Evolutionary conservation across 2,797 vertebrate species (phyloP).

Genomic region (Gymnothorax reevesii): DNA sequence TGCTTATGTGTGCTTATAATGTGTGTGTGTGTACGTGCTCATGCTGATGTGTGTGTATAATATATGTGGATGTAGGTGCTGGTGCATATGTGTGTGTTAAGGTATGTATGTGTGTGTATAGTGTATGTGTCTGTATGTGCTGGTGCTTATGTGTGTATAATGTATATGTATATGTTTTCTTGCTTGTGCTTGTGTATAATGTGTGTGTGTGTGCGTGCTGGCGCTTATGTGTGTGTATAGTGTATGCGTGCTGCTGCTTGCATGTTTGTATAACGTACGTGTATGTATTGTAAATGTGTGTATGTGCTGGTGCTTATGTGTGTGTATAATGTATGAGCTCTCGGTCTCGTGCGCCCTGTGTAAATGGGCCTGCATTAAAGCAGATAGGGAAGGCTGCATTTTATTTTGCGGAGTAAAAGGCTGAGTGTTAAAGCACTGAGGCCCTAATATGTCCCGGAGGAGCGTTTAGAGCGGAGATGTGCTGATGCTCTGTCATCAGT

Average conservation of each 20-base stretch:
- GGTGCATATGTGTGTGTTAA: no score
- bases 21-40: background rate
- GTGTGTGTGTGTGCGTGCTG: slow-evolving; percentile 24
- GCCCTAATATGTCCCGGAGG: slow-evolving; percentile 60
- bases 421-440: slow-evolving; percentile 46
- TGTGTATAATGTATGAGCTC: slow-evolving; percentile 19
- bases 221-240: background rate
- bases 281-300: background rate
- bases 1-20: background rate
- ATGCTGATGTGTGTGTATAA: slow-evolving; percentile 27
- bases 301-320: background rate
- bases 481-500: slow-evolving; percentile 47
- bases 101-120: background rate
- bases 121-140: slow-evolving; percentile 33
- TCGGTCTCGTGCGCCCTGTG: slow-evolving; percentile 33
- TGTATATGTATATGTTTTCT: no score
- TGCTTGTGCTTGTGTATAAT: slow-evolving; percentile 33
- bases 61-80: slow-evolving; percentile 16
- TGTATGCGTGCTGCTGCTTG: slow-evolving; percentile 26
- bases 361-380: slow-evolving; percentile 41
- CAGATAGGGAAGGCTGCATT: slow-evolving; percentile 22
- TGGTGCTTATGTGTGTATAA: background rate
- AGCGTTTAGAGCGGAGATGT: slow-evolving; percentile 60
- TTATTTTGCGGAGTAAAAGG: slow-evolving; percentile 35
- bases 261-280: background rate